Base-by-base conservation (phyloP, 2,888 invertebrate species). In the Homarus gammarus region DNA sequence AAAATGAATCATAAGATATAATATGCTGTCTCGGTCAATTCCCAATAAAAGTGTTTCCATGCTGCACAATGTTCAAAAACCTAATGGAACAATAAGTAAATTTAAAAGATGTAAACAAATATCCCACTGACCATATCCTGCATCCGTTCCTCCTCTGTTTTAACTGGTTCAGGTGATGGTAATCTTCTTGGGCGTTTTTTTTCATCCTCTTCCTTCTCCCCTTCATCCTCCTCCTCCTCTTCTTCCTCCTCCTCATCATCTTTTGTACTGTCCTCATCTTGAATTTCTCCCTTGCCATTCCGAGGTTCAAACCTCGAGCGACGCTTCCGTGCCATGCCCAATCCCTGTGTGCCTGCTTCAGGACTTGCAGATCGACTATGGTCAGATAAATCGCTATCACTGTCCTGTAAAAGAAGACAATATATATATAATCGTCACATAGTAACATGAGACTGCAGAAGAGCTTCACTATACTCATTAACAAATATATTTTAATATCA, bases 61-160 rank as follows among this genome's bases (percentile, higher is more conserved):
- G n/a, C n/a, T n/a, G n/a, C n/a, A n/a, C n/a, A n/a, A n/a, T n/a
- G n/a, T n/a, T n/a, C n/a, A n/a, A n/a, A n/a, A n/a, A n/a, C n/a
- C n/a, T n/a, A n/a, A n/a, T n/a, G n/a, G n/a, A n/a, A n/a, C n/a
- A n/a, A n/a, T n/a, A n/a, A n/a, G n/a, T n/a, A n/a, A n/a, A n/a
- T n/a, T n/a, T n/a, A n/a, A n/a, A n/a, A n/a, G n/a, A n/a, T n/a
- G n/a, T n/a, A n/a, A n/a, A n/a, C n/a, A n/a, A 83, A 72, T 33
- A 36, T 18, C 15, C 68, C 33, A 56, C 56, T 77, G 15, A 91
- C 91, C 91, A 91, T 88, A 31, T 91, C 91, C 85, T 88, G 85
- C 84, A 88, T 94, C 94, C 92, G 90, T 70, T 92, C 92, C 77
- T 94, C 94, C 18, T 93, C 93, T 92, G 93, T 93, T 75, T 87